A percentile compares a stretch with the other conserved stretches of the same genome.
Conservation (phyloP, 2,113 vertebrate species). For the Dipodomys spectabilis region DNA sequence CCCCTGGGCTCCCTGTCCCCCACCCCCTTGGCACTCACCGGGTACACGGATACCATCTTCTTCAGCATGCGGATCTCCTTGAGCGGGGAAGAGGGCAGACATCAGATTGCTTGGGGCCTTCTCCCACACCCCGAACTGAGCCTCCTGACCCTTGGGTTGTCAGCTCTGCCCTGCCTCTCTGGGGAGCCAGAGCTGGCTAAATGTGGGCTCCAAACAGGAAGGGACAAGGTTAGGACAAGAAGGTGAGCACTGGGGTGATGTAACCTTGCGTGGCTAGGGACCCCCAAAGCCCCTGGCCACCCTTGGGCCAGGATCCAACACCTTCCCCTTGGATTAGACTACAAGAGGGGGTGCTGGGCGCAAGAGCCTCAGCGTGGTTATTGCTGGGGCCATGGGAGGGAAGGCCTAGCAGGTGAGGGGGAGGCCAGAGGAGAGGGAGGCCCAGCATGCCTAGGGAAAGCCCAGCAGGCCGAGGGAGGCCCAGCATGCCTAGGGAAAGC, state of each 20-base stretch:
- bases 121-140: fast-evolving
- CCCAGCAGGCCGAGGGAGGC: fast-evolving
- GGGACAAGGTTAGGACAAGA: not conserved
- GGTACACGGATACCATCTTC: slow-evolving; percentile 89
- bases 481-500: too few relatives aligned
- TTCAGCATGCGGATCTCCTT: slow-evolving; percentile 95
- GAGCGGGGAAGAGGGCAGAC: not conserved
- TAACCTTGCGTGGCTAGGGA: too few relatives aligned
- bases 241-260: not conserved
- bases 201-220: too few relatives aligned
- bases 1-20: too few relatives aligned
- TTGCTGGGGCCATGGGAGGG: not conserved
- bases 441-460: too few relatives aligned
- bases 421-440: too few relatives aligned
- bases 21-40: slow-evolving; percentile 86
- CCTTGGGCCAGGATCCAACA: too few relatives aligned
- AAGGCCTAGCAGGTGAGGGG: fast-evolving
- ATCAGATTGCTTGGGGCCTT: not conserved
- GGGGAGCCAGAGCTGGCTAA: not conserved
- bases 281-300: too few relatives aligned
- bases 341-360: not conserved
- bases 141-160: not conserved
- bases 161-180: not conserved
- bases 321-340: too few relatives aligned
- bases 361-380: not conserved